These are phyloP conservation scores for Callocephalon fimbriatum DNA, from an alignment of 2,113 vertebrate genomes.

Conservation along the genomic window DNA sequence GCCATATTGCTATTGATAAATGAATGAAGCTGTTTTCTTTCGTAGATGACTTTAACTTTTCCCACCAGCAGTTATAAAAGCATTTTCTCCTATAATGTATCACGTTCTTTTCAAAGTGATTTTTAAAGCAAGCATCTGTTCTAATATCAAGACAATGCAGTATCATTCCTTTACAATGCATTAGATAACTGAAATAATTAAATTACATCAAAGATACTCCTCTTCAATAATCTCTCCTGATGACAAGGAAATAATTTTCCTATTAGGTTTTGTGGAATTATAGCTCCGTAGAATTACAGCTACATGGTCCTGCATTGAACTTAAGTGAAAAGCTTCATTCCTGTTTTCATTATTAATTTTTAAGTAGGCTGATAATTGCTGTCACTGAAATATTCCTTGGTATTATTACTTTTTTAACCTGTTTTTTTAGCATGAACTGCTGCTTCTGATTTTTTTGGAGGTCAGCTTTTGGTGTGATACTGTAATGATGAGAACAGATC, in stretches of 20 bases:
- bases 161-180: not conserved
- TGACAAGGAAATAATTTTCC: not conserved
- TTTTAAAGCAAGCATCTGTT: not conserved
- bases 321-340: not conserved
- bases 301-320: not conserved
- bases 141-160: not conserved
- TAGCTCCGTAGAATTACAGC: not conserved
- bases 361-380: not conserved
- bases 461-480: not conserved
- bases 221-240: not conserved
- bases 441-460: not conserved
- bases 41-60: not conserved
- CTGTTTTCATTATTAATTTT: not conserved
- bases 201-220: not conserved
- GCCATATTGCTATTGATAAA: not conserved
- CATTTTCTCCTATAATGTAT: not conserved
- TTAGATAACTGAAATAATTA: not conserved
- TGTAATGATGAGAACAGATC: not conserved
- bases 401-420: not conserved
- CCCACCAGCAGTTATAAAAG: not conserved
- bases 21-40: not conserved
- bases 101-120: not conserved
- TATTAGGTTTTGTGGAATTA: not conserved
- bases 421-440: not conserved
- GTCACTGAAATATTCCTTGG: not conserved